Evolutionary conservation across 2,113 vertebrate species (phyloP), one percentile per base, ranked within the genome.

Genomic region (Cynopterus brachyotis): DNA sequence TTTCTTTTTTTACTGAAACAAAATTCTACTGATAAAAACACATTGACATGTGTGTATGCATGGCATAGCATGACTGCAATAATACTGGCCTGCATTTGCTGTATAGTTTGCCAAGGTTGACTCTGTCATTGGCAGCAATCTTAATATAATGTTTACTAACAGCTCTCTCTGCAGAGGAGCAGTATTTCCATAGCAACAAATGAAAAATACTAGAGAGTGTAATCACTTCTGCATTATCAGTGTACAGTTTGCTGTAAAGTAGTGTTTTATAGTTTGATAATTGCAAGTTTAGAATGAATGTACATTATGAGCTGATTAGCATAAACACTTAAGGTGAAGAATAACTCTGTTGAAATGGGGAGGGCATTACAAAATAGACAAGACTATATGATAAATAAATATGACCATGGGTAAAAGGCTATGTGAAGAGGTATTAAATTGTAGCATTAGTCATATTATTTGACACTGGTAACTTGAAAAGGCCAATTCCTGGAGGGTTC

Each of bases 181-280:
- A 94, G 57, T 28, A 98, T 98, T 98, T 98, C 98, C 98, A 99
- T 98, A 98, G 98, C 98, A 98, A 98, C 98, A 98, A 98, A 98
- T 97, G 98, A 98, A 98, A 87, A 98, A 83, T 98, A 89, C 93
- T 91, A 67, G 86, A 96, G 96, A 98, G 97, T 98, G 98, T 98
- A 98, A 99, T 99, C 9, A 0, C 96, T 97, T 98, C 96, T 98
- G 88, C 96, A 97, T 98, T 98, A 98, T 98, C 97, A 95, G 62
- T 97, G 90, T 98, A 98, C 62, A 81, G n/a, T 98, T 98, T 97
- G 2, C 90, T 98, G 88, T 98, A 98, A 98, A 98, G 95, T 93
- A 98, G 93, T 95, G 96, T 97, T 98, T 98, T 98, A 86, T 97
- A 98, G 97, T 95, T 98, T 97, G 97, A 98, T 98, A 98, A 98